phyloP scores from a whole-genome alignment of 1,140 invertebrate genomes.

The Musca vetustissima region DNA sequence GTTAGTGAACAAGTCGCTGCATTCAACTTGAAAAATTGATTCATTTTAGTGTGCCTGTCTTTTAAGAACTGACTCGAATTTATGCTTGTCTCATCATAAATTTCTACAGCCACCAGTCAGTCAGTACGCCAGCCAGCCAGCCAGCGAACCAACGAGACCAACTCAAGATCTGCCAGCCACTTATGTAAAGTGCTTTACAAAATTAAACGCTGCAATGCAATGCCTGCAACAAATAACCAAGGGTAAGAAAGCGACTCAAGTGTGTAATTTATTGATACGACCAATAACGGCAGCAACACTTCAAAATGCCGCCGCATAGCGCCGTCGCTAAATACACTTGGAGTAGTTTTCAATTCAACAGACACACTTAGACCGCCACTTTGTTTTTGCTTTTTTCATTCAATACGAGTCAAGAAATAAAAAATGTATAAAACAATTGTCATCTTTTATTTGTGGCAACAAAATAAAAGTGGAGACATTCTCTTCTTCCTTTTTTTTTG shows the following conservation, averaged over 20 bases:
- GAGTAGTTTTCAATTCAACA: no score
- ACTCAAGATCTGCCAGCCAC: background rate
- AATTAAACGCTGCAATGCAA: background rate
- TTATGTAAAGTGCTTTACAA: slow-evolving; percentile 13
- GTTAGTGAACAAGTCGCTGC: no score
- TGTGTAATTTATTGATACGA: slow-evolving; percentile 20
- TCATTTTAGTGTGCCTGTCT: background rate
- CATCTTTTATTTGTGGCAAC: slow-evolving; percentile 14
- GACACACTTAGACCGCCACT: no score
- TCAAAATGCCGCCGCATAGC: slow-evolving; percentile 11
- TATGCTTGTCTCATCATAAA: slow-evolving; percentile 19
- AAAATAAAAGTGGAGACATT: background rate
- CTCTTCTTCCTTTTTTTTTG: background rate
- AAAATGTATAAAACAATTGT: slow-evolving; percentile 19
- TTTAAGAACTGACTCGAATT: background rate
- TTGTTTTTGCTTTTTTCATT: no score
- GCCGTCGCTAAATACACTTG: background rate
- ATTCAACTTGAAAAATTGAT: slow-evolving; percentile 12
- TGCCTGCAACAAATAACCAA: background rate
- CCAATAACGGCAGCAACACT: slow-evolving; percentile 6
- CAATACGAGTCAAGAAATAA: no score
- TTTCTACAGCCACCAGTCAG: background rate
- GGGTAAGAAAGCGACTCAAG: background rate
- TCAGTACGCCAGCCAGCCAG: no score
- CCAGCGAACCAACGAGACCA: no score